Conservation (phyloP, 2,113 vertebrate species). For the Tenrec ecaudatus region DNA sequence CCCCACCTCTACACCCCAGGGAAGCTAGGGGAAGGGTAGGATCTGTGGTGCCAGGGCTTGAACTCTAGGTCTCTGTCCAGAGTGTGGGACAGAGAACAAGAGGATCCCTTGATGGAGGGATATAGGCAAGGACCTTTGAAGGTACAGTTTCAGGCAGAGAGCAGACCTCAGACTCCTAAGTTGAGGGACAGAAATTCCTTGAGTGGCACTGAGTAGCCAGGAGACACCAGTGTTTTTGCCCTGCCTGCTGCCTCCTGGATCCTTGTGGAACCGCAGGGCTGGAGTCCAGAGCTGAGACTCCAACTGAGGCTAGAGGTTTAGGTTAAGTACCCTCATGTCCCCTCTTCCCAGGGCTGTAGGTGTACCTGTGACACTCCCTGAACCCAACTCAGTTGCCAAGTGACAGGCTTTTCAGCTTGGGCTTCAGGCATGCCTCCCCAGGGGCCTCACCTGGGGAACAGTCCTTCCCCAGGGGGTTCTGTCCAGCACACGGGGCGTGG, state of each 20-base stretch:
- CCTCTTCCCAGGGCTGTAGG: not conserved
- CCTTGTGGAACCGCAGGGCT: not conserved
- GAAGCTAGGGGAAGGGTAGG: not conserved
- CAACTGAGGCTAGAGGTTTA: not conserved
- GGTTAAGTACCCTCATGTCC: not conserved
- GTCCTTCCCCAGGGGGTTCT: not conserved
- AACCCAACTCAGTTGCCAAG: not conserved
- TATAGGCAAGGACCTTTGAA: not conserved
- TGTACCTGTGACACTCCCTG: not conserved
- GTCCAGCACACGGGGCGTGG: not conserved
- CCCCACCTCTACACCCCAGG: not conserved
- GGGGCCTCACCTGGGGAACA: not conserved
- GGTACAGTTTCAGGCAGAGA: not conserved
- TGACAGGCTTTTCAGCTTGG: not conserved
- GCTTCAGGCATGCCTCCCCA: not conserved
- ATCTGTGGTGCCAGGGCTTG: not conserved
- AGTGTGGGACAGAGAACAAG: not conserved
- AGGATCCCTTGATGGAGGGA: not conserved
- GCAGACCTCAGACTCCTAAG: not conserved
- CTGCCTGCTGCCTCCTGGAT: not conserved
- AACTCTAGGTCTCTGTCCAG: not conserved
- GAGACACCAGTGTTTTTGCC: not conserved
- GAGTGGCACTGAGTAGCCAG: not conserved
- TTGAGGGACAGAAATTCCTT: not conserved
- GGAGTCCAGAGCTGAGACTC: not conserved